Evolutionary conservation across 2,888 invertebrate species (phyloP).

Genomic region (Venusia cambrica): DNA sequence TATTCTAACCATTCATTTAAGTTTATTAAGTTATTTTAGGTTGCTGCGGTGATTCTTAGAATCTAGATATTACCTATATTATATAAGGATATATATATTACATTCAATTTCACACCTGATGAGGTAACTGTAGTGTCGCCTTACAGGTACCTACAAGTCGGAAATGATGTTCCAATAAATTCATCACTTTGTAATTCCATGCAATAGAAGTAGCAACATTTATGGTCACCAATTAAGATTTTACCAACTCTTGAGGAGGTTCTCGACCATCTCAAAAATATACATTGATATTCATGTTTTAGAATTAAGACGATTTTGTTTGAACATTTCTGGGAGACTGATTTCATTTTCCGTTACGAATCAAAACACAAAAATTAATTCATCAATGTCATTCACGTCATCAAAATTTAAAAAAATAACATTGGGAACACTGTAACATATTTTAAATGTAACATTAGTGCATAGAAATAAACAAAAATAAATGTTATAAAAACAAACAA

Average conservation of each 20-base stretch:
- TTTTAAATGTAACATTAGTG: slow-evolving; percentile 76
- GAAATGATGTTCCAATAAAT: slow-evolving; percentile 7
- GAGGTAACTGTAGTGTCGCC: slow-evolving; percentile 11
- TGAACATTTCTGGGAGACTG: slow-evolving; percentile 23
- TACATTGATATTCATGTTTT: no score
- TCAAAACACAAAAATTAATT: no score
- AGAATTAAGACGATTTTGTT: no score
- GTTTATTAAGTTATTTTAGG: slow-evolving; percentile 22
- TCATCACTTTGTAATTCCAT: slow-evolving; percentile 11
- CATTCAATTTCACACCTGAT: slow-evolving; percentile 20
- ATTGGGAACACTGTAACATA: slow-evolving; percentile 82
- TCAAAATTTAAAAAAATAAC: slow-evolving; percentile 54
- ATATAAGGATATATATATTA: slow-evolving; percentile 23
- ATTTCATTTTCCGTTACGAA: slow-evolving; percentile 27
- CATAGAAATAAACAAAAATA: slow-evolving; percentile 65
- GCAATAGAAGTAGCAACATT: slow-evolving; percentile 16
- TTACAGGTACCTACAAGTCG: slow-evolving; percentile 14
- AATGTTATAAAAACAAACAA: slow-evolving; percentile 52
- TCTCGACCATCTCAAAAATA: no score
- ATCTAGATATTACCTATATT: slow-evolving; percentile 30
- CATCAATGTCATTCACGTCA: no score
- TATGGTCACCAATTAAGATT: slow-evolving; percentile 1
- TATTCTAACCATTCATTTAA: slow-evolving; percentile 32
- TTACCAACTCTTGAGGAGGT: neutral
- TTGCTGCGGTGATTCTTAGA: slow-evolving; percentile 34